These are phyloP conservation scores for Darevskia nairensis DNA, from an alignment of 2,797 vertebrate genomes.

Conservation along the genomic window DNA sequence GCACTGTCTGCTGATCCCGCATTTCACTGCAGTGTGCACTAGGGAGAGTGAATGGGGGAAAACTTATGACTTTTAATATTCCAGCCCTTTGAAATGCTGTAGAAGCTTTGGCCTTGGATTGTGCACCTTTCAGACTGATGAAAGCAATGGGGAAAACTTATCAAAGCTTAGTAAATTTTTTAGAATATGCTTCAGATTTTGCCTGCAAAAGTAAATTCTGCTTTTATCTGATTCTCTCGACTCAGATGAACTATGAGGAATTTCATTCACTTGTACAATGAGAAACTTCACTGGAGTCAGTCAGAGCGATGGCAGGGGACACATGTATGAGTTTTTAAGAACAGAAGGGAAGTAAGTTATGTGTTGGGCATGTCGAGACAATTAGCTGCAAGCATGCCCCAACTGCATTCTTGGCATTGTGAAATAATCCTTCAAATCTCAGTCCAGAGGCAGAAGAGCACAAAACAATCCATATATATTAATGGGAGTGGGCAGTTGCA, in stretches of 20 bases:
- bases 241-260: background rate
- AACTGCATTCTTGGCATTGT: background rate
- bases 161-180: background rate
- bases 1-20: background rate
- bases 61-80: background rate
- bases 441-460: background rate
- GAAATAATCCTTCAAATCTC: background rate
- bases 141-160: background rate
- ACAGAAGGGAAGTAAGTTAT: background rate
- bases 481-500: background rate
- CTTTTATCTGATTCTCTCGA: conserved; percentile 34
- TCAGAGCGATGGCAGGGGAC: background rate
- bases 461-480: background rate
- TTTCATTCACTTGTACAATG: background rate
- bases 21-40: background rate
- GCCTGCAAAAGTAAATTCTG: background rate
- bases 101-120: background rate
- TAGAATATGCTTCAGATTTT: conserved; percentile 22
- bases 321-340: conserved; percentile 9
- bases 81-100: conserved; percentile 23
- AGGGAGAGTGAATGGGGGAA: background rate
- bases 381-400: background rate
- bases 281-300: conserved; percentile 36
- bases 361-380: background rate
- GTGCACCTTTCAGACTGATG: background rate